Evolutionary conservation across 1,140 invertebrate species (phyloP), one percentile per base, ranked within the genome.

Genomic region (Brachionus calyciflorus): DNA sequence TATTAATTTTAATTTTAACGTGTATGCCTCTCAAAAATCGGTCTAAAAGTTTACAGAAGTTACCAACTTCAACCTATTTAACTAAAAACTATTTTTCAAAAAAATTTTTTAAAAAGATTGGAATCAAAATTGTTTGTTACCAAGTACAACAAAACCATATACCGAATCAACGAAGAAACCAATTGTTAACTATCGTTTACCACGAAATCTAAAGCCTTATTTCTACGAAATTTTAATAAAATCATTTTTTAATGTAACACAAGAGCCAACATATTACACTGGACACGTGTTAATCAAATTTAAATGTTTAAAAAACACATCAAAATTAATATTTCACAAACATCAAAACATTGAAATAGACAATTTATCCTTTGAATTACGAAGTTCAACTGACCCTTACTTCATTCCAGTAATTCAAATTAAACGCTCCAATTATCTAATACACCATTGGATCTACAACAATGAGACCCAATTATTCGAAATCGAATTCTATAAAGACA

Each of bases 191-290:
- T 78, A 82, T 1, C 86, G 91, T 33, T 84, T 96, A 44, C 89
- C 91, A 0, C 82, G 83, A 10, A 85, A 89, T 75, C 86, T 92
- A 0, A 84, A 85, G 12, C 92, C 93, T 0, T 77, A 87, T 0
- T 88, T 90, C 79, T 95, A 96, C 81, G 89, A 91, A 65, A 81
- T 96, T 3, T 26, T 55, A 28, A 24, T 76, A 3, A 76, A 76
- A 48, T 51, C 73, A 41, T 57, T 33, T 57, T 76, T 76, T 14
- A 76, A 55, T 57, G 49, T 76, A 6, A 57, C 37, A 1, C 1
- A 30, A 40, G 55, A 76, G 28, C 69, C 69, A 51, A 14, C 10
- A 12, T 51, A 30, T 14, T 73, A 73, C 19, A 40, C 6, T 28
- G 69, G 69, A 19, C 28, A 73, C 40, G 44, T 73, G 12, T 21